Base-by-base conservation (phyloP, 2,888 invertebrate genomes). In the Drosophila bunnanda region DNA sequence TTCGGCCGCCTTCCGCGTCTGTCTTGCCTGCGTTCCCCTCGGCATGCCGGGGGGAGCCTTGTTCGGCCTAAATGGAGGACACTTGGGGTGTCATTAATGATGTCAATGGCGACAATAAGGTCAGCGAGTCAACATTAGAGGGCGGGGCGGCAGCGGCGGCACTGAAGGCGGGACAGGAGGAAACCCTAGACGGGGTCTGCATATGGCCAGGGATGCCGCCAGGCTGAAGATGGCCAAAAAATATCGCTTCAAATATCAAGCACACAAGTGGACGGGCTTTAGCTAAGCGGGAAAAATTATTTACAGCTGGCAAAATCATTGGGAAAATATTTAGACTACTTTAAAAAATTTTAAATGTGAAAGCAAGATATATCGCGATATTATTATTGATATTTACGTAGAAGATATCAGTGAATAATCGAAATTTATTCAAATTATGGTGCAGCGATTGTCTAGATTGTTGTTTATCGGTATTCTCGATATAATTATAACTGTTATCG, bases 71-170 rank as follows among this genome's bases (percentile, higher is more conserved):
- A 88, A 88, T 88, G 87, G 89, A 83, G 89, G 75, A 88, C 75
- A 83, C 83, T 84, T 87, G 67, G 77, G 87, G 84, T 83, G 84
- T 84, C 83, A 80, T 88, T 83, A 83, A 88, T 83, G 83, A 88
- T 88, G 83, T 86, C 83, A 83, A 83, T 86, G 83, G 34, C 46
- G 54, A 41, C 48, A 78, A 77, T 79, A 79, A 74, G 75, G 65
- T 61, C 62, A 56, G 65, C 15, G 17, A 13, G 36, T 46, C 30
- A 32, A 50, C 50, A 50, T 50, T 20, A 20, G 20, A 4, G 32
- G 50, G 32, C 30, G 50, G 48, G 5, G 13, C 46, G 43, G 13
- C 46, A 15, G 12, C 9, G n/a, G n/a, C 9, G 38, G 34, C 34
- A 4, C 12, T 4, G 34, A 13, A 12, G 25, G 46, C 30, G 58